phyloP scores from a whole-genome alignment of 2,797 vertebrate genomes.

The Glyptemys insculpta region DNA sequence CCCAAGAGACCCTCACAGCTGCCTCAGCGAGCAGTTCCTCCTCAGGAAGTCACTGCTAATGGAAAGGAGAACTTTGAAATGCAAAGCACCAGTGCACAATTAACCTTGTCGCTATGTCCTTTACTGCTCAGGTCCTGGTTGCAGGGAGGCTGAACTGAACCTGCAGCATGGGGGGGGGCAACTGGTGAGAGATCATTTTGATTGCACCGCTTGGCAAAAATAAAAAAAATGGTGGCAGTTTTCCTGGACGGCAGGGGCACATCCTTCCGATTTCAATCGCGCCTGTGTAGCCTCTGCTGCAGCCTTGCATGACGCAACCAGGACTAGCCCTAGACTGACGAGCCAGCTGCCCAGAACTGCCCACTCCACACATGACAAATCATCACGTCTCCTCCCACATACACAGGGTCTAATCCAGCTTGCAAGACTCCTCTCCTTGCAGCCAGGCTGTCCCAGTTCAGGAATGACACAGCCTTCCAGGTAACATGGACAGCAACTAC shows the following conservation, averaged over 20 bases:
- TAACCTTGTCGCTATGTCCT: background rate
- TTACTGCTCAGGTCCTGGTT: background rate
- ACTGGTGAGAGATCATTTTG: background rate
- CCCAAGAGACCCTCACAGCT: background rate
- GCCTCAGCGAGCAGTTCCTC: background rate
- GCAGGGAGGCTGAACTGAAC: background rate
- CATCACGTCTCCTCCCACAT: background rate
- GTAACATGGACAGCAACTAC: background rate
- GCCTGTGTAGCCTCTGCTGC: background rate
- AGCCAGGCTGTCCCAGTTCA: background rate
- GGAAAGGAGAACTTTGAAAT: background rate
- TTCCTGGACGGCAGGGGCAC: rapidly evolving
- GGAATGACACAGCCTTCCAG: background rate
- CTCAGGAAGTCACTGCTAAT: rapidly evolving
- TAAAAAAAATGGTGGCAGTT: background rate
- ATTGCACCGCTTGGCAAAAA: background rate
- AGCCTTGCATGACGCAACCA: too few species aligned
- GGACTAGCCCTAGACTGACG: too few species aligned
- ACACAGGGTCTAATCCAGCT: background rate
- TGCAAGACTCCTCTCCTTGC: background rate
- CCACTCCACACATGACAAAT: background rate
- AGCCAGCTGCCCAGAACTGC: background rate
- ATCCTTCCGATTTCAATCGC: rapidly evolving
- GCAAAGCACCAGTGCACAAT: rapidly evolving
- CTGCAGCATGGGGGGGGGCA: background rate